Percentiles rank a stretch among this genome's conserved stretches.
Evolutionary conservation across 2,888 invertebrate species (phyloP).

Genomic region (Pandemis heparana): DNA sequence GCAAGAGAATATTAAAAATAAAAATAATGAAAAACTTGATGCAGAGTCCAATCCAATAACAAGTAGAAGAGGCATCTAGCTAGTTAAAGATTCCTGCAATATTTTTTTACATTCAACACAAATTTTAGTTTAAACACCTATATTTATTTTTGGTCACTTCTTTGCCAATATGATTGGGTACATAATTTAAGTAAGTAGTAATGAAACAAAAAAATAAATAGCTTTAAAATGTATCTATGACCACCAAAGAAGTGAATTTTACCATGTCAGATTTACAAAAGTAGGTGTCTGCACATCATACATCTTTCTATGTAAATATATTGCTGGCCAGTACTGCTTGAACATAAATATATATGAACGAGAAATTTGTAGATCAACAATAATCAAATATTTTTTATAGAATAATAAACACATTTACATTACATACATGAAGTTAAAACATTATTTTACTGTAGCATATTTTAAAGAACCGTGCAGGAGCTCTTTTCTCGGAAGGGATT

Average conservation of each 20-base stretch:
- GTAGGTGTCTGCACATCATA: constrained; percentile 15
- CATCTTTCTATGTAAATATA: constrained; percentile 32
- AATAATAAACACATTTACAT: constrained; percentile 32
- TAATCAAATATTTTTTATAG: constrained; percentile 14
- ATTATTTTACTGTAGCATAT: constrained; percentile 52
- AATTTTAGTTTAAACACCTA: no score
- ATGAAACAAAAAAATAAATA: background rate
- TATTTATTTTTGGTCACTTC: no score
- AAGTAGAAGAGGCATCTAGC: no score
- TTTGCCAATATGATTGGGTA: background rate
- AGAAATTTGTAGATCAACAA: constrained; percentile 9
- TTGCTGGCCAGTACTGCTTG: constrained; percentile 25
- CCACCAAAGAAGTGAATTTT: constrained; percentile 12
- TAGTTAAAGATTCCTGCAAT: background rate
- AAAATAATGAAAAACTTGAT: no score
- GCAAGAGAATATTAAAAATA: no score
- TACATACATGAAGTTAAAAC: constrained; percentile 20
- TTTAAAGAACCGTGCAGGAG: constrained; percentile 92
- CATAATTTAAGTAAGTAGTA: background rate
- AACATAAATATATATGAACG: constrained; percentile 30
- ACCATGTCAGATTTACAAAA: constrained; percentile 9
- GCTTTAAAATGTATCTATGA: constrained; percentile 28
- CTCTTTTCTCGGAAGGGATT: constrained; percentile 98
- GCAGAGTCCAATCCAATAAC: no score
- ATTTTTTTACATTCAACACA: background rate